Conservation (phyloP, 2,113 vertebrate species). For the Phalacrocorax pelagicus region DNA sequence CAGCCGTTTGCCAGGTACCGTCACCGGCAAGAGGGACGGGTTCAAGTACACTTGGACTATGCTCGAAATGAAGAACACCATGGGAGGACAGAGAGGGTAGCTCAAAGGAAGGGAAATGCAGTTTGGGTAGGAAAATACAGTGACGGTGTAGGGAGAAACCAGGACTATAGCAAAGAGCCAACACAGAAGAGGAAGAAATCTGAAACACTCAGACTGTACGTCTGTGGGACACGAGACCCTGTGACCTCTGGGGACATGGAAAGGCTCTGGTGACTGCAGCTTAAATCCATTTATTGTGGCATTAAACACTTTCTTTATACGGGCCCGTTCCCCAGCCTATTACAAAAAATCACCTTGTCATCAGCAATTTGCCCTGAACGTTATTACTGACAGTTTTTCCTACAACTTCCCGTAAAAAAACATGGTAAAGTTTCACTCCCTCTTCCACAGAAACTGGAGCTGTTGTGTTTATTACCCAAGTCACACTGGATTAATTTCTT, state of each 20-base stretch:
- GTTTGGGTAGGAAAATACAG: fast-evolving
- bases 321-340: background rate
- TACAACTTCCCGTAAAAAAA: background rate
- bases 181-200: background rate
- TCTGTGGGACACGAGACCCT: fast-evolving
- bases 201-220: fast-evolving
- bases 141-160: fast-evolving
- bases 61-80: background rate
- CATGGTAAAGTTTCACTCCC: background rate
- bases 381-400: background rate
- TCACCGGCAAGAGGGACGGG: background rate
- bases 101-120: background rate
- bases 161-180: background rate
- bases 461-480: background rate
- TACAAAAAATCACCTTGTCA: fast-evolving
- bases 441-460: background rate
- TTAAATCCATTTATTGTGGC: background rate
- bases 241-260: background rate
- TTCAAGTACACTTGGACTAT: fast-evolving
- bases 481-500: background rate
- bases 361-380: background rate
- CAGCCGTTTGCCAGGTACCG: too few relatives aligned
- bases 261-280: background rate
- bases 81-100: background rate
- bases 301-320: fast-evolving